Conservation (phyloP, 2,888 invertebrate genomes). For the Dione vanillae region DNA sequence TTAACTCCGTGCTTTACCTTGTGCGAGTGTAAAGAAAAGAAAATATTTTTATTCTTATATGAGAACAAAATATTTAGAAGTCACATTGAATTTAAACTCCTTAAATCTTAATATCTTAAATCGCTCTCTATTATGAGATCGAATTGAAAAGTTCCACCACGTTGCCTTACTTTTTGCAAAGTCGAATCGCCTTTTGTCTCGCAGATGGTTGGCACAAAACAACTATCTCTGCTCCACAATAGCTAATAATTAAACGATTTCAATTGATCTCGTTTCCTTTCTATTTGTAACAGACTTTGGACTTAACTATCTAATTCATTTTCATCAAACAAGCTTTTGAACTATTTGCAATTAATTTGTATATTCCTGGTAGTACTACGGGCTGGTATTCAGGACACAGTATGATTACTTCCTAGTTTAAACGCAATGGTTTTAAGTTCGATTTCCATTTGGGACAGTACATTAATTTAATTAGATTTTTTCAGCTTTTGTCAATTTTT, state of each 20-base stretch:
- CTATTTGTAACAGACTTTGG: conserved; percentile 19
- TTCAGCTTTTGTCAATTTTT: too few species aligned
- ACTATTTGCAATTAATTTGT: background rate
- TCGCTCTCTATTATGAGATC: background rate
- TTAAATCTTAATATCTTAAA: background rate
- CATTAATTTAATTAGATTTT: too few species aligned
- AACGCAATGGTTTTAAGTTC: too few species aligned
- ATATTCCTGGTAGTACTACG: background rate
- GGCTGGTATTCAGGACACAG: too few species aligned
- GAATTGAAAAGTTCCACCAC: background rate
- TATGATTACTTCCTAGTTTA: too few species aligned
- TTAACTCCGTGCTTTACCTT: too few species aligned
- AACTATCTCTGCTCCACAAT: background rate
- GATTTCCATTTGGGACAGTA: too few species aligned
- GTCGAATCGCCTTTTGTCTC: background rate
- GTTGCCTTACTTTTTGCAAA: background rate
- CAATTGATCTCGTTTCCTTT: conserved; percentile 25
- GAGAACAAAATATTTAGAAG: too few species aligned
- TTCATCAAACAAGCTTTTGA: background rate
- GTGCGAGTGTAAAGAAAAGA: too few species aligned
- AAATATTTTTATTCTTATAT: too few species aligned
- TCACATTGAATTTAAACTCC: too few species aligned
- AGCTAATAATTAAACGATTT: conserved; percentile 2
- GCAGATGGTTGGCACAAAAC: background rate
- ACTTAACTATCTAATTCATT: conserved; percentile 14